Evolutionary conservation across 2,888 invertebrate genomes (phyloP), one percentile per base, ranked within the genome.

Genomic region (Germaria angustata): DNA sequence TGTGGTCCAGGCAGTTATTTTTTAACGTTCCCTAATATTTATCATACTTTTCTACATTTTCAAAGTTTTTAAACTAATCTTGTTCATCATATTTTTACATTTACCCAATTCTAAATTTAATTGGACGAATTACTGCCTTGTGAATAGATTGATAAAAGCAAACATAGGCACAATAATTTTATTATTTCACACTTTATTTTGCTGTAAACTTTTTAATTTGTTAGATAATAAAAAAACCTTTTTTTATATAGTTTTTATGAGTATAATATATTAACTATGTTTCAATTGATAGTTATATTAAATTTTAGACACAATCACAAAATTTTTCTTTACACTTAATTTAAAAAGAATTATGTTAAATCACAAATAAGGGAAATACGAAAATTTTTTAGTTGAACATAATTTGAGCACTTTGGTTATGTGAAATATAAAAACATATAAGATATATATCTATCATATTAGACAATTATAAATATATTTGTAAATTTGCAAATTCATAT

Each of bases 341-440:
- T 39, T 22, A 39, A 57, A 69, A 28, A 32, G 1, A 24, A 20
- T 32, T 63, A 36, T 69, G 28, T 63, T 24, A 41, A 49, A 68
- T 55, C 57, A 77, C 66, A 68, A 65, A 68, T 72, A 44, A 59
- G 66, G 69, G 78, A 72, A 77, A 63, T 77, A 57, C 57, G 36
- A 69, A 71, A 51, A 71, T 69, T 55, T 24, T 34, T 76, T 65
- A 55, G 76, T 61, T 77, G 59, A 81, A 78, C 32, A 82, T 75
- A 78, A 78, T 82, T 82, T 82, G 81, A 82, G 81, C 81, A 78
- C 73, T 82, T 81, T 77, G 81, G 69, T 78, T 78, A n/a, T n/a
- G n/a, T n/a, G n/a, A n/a, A n/a, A n/a, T n/a, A n/a, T n/a, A n/a
- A n/a, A n/a, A n/a, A n/a, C n/a, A n/a, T n/a, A n/a, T n/a, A n/a